Conservation (phyloP, 2,888 invertebrate genomes). For the Sarcophaga rosellei region DNA sequence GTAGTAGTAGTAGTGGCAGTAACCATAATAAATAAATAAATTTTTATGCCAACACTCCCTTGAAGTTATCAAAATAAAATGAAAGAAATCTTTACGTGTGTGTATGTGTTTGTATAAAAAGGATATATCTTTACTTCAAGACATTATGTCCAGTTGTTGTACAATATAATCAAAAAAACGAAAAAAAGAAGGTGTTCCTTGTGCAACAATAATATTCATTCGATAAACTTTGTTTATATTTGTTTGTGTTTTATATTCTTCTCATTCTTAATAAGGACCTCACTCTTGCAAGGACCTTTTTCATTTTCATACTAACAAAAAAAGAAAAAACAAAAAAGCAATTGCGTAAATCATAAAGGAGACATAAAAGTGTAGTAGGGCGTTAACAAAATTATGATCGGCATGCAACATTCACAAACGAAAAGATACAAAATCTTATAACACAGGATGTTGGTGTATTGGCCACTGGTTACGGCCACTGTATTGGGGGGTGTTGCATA, state of each 20-base stretch:
- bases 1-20: background rate
- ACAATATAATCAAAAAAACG: background rate
- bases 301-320: conserved; percentile 41
- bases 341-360: conserved; percentile 67
- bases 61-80: conserved; percentile 46
- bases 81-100: conserved; percentile 27
- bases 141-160: background rate
- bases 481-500: conserved; percentile 8
- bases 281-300: background rate
- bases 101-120: conserved; percentile 42
- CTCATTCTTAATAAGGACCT: background rate
- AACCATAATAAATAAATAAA: conserved; percentile 5
- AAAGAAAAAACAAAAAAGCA: conserved; percentile 8
- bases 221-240: conserved; percentile 11
- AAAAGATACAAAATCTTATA: conserved; percentile 46
- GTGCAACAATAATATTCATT: conserved; percentile 46
- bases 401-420: conserved; percentile 51
- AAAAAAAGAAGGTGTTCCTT: conserved; percentile 55
- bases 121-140: conserved; percentile 31
- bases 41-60: conserved; percentile 58
- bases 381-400: conserved; percentile 65
- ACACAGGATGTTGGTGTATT: background rate
- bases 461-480: too few species aligned
- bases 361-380: conserved; percentile 64
- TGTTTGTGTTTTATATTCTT: background rate